These are phyloP conservation scores for Lobophora halterata DNA, from an alignment of 2,888 invertebrate species.

Conservation along the genomic window DNA sequence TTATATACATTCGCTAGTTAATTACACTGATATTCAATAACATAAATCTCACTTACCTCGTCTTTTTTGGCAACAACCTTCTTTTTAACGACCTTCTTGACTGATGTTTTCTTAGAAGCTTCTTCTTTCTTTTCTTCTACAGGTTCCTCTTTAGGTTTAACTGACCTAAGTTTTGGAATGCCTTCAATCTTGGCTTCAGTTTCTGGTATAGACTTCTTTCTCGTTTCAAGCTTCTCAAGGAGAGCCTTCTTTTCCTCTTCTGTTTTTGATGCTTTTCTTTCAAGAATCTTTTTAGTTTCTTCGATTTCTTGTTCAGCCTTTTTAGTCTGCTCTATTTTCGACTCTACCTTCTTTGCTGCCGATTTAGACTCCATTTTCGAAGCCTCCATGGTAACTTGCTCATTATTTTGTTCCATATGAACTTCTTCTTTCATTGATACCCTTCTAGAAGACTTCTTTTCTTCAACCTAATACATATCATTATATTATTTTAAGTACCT, in stretches of 20 bases:
- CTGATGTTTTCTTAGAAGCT: slow-evolving; percentile 68
- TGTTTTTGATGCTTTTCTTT: slow-evolving; percentile 73
- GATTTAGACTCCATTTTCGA: slow-evolving; percentile 58
- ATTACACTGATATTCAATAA: neutral
- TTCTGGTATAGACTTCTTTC: slow-evolving; percentile 74
- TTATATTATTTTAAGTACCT: too few relatives aligned
- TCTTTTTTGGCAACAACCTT: slow-evolving; percentile 73
- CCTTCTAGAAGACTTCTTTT: slow-evolving; percentile 60
- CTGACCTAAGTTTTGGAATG: slow-evolving; percentile 81
- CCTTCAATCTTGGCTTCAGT: slow-evolving; percentile 81
- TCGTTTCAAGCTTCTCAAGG: slow-evolving; percentile 69
- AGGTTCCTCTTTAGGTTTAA: slow-evolving; percentile 75
- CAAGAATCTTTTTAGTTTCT: slow-evolving; percentile 70
- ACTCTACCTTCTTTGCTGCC: slow-evolving; percentile 55
- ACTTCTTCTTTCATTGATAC: slow-evolving; percentile 65
- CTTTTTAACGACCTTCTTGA: slow-evolving; percentile 73
- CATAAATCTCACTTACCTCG: slow-evolving; percentile 60
- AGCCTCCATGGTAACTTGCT: slow-evolving; percentile 35
- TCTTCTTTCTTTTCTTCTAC: slow-evolving; percentile 70
- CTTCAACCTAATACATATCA: slow-evolving; percentile 32
- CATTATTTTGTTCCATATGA: slow-evolving; percentile 40
- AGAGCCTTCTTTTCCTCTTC: slow-evolving; percentile 75
- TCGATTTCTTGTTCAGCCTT: slow-evolving; percentile 67
- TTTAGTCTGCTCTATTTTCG: slow-evolving; percentile 56
- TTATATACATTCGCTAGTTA: slow-evolving; percentile 15